Base-by-base conservation (phyloP, 2,888 invertebrate genomes). In the Cheilosia scutellata region DNA sequence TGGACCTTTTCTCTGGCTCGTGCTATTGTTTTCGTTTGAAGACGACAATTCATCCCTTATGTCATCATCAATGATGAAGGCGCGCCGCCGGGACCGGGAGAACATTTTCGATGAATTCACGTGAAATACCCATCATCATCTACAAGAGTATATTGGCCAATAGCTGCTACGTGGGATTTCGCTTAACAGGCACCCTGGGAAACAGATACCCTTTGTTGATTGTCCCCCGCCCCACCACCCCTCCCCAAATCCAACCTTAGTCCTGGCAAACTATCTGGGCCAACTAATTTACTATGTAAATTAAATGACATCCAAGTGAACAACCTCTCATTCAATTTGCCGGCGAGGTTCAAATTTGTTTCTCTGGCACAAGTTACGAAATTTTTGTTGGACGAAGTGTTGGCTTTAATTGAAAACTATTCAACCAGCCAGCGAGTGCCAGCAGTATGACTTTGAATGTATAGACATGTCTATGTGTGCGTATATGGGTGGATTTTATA, bases 271-370 rank as follows among this genome's bases (percentile, higher is more conserved):
- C 75, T 80, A 80, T 75, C 89, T 90, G 90, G 88, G 89, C 90
- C 89, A 90, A 90, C 90, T 90, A 90, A 90, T 90, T 90, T 90
- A 88, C 90, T 90, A 90, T 90, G 90, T 90, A 90, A 90, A 90
- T 90, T 90, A 89, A 90, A 90, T 90, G 90, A 90, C 90, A 90
- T 89, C 89, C 90, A 90, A 90, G 89, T 90, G 90, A 90, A 89
- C 89, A 90, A 89, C 89, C 90, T 74, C 65, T 78, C 72, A 78
- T 72, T 83, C 78, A 83, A 78, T 83, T 83, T 83, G 74, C 62
- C 33, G 60, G 57, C 53, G 53, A 42, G 57, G 49, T 31, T 71
- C 13, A 62, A 77, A 57, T 65, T 55, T 78, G 40, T 63, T 44
- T 33, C 42, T 42, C 47, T 16, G 63, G 37, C 60, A 16, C 31